Conservation (phyloP, 1,140 invertebrate genomes). For the Leptinotarsa lineolata region DNA sequence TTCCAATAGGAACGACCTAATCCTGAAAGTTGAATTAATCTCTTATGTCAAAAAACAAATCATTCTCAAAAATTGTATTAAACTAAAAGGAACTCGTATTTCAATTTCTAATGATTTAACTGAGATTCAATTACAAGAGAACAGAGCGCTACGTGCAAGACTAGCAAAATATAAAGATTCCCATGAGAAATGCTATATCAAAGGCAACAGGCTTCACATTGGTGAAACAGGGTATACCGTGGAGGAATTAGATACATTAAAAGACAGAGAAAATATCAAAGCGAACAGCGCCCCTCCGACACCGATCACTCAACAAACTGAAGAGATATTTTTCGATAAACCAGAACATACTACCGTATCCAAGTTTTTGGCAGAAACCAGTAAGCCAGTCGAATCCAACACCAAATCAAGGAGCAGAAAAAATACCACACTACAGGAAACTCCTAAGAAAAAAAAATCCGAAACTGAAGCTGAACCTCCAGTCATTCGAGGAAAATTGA, state of each 20-base stretch:
- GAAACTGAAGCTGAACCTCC: conserved; percentile 1
- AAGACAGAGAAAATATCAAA: conserved; percentile 6
- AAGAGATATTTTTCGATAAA: conserved; percentile 12
- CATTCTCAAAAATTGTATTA: not conserved
- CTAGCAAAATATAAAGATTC: not conserved
- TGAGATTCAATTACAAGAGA: not conserved
- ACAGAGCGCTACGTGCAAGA: not conserved
- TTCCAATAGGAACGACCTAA: conserved; percentile 13
- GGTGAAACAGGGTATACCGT: not conserved
- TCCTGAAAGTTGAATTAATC: conserved; percentile 8
- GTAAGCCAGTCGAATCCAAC: conserved; percentile 5
- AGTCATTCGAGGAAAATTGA: conserved; percentile 16
- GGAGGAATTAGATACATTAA: not conserved
- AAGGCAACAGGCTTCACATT: conserved; percentile 1
- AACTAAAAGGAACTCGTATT: not conserved
- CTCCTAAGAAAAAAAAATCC: not conserved
- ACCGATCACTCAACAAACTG: not conserved
- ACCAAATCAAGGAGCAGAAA: conserved; percentile 8
- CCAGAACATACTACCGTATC: not conserved
- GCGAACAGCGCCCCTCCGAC: not conserved
- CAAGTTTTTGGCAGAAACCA: not conserved
- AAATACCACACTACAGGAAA: conserved; percentile 6
- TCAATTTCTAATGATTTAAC: not conserved
- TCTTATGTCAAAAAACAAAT: conserved; percentile 1
- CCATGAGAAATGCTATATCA: not conserved